phyloP scores from a whole-genome alignment of 2,797 vertebrate genomes.

The Helarctos malayanus region DNA sequence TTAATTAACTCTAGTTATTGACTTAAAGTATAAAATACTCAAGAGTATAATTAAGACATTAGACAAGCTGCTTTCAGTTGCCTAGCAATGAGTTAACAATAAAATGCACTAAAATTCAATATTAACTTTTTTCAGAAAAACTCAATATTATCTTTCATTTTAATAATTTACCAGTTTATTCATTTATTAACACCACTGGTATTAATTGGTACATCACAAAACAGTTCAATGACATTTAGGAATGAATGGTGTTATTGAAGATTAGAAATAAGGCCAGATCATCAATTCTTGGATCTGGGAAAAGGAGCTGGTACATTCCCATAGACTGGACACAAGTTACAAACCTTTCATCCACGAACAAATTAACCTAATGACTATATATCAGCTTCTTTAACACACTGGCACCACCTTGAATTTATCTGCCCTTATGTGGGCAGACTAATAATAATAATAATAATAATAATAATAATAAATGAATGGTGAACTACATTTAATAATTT shows the following conservation, averaged over 20 bases:
- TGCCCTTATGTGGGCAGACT: neutral
- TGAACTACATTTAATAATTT: neutral
- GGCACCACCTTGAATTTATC: neutral
- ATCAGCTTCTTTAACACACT: neutral
- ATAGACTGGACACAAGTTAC: neutral
- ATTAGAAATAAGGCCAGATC: neutral
- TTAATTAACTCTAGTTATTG: neutral
- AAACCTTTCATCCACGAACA: neutral
- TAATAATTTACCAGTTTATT: neutral
- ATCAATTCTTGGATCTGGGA: neutral
- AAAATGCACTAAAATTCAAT: neutral
- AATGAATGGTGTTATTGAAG: neutral
- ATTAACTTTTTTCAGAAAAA: constrained; percentile 28
- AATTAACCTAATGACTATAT: neutral
- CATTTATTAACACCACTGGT: neutral
- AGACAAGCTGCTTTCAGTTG: neutral
- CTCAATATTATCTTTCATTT: neutral
- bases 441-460: neutral
- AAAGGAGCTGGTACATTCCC: neutral
- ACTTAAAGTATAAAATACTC: constrained; percentile 23
- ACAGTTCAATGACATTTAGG: neutral
- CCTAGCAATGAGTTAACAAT: neutral
- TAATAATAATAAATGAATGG: neutral
- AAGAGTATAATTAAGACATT: neutral
- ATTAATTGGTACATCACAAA: neutral